These are phyloP conservation scores for Polyodon spathula DNA, from an alignment of 2,113 vertebrate genomes.

Conservation along the genomic window DNA sequence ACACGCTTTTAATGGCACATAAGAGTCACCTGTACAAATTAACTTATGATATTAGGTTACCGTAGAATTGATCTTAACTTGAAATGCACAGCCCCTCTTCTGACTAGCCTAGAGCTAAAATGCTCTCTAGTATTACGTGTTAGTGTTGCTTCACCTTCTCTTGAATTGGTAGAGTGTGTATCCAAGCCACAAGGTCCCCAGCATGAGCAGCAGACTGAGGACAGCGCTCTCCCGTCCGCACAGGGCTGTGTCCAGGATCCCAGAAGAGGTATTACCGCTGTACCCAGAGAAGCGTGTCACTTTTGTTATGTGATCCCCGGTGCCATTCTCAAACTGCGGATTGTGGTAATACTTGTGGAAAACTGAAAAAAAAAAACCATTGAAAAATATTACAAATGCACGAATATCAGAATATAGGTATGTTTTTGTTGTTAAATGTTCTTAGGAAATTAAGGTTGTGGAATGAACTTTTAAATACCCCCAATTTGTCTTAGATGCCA, in stretches of 20 bases:
- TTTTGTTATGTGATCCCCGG: slow-evolving; percentile 34
- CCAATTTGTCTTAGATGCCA: too few species aligned
- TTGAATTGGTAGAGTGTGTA: slow-evolving; percentile 84
- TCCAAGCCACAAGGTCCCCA: slow-evolving; percentile 84
- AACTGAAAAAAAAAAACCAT: slow-evolving; percentile 48
- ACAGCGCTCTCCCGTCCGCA: slow-evolving; percentile 69
- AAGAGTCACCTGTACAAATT: too few species aligned
- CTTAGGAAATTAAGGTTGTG: too few species aligned
- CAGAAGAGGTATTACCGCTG: slow-evolving; percentile 12
- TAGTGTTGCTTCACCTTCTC: slow-evolving; percentile 63
- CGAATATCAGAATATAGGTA: too few species aligned
- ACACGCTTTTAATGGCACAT: too few species aligned
- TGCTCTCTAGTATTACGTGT: too few species aligned
- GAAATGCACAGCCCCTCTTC: too few species aligned
- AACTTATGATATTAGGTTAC: too few species aligned
- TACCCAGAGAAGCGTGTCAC: background rate
- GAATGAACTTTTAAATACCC: too few species aligned
- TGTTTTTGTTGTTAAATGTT: too few species aligned
- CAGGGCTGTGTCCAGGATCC: slow-evolving; percentile 35
- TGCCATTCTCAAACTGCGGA: slow-evolving; percentile 38
- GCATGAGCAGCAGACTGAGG: slow-evolving; percentile 82
- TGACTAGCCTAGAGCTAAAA: too few species aligned
- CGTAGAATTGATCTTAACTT: too few species aligned
- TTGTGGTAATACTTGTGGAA: slow-evolving; percentile 73
- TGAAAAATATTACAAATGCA: background rate